These are phyloP conservation scores for Melipona beecheii DNA, from an alignment of 2,888 invertebrate genomes.

Conservation along the genomic window DNA sequence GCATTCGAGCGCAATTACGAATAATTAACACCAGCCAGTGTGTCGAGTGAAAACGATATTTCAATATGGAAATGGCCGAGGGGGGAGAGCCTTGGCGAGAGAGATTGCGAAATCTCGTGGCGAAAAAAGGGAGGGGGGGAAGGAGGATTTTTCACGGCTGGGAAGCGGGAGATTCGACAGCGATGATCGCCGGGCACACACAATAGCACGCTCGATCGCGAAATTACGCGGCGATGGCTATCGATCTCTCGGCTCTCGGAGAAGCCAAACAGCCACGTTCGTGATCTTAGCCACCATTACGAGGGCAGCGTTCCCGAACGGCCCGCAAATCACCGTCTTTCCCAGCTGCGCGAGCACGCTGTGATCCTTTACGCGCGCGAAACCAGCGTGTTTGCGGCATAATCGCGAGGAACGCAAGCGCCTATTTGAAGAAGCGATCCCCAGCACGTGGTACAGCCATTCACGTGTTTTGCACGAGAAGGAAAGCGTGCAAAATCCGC, in stretches of 20 bases:
- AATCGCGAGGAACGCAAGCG: slow-evolving; percentile 25
- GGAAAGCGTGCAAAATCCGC: slow-evolving; percentile 35
- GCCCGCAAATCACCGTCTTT: slow-evolving; percentile 64
- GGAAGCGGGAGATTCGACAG: not conserved
- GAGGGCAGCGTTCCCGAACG: slow-evolving; percentile 42
- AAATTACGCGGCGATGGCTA: slow-evolving; percentile 45
- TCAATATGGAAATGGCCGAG: not conserved
- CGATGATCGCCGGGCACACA: slow-evolving; percentile 25
- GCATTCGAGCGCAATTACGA: not conserved
- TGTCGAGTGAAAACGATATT: not conserved
- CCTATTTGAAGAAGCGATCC: slow-evolving; percentile 42
- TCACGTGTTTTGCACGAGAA: slow-evolving; percentile 16
- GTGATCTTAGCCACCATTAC: slow-evolving; percentile 63
- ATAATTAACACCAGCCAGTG: not conserved
- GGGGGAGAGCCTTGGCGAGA: slow-evolving; percentile 17
- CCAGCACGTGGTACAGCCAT: slow-evolving; percentile 28
- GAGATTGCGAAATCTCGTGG: not conserved
- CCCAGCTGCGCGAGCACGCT: slow-evolving; percentile 31
- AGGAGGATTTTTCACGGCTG: slow-evolving; percentile 9
- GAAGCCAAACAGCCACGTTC: slow-evolving; percentile 46
- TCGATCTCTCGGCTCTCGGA: slow-evolving; percentile 26
- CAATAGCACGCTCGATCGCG: slow-evolving; percentile 28
- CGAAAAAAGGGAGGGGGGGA: slow-evolving; percentile 5
- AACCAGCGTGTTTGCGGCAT: slow-evolving; percentile 22
- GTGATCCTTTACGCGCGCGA: slow-evolving; percentile 49